Evolutionary conservation across 2,113 vertebrate genomes (phyloP), one percentile per base, ranked within the genome.

Genomic region (Australoheros scitulus): DNA sequence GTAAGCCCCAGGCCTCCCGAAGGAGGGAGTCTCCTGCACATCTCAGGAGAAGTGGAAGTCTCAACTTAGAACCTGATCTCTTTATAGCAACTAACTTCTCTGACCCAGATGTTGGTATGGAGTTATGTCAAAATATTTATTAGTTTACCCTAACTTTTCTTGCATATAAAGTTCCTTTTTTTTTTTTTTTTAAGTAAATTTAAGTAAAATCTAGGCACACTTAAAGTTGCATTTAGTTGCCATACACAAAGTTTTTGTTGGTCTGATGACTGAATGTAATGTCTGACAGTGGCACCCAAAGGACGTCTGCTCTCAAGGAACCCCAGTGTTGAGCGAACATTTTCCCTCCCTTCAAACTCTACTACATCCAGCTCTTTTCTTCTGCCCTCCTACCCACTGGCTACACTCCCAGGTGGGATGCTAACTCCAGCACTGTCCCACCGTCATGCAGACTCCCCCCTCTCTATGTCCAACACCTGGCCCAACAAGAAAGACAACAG

Each of bases 391-490:
- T 97, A 94, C 89, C 96, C 97, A 1, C 92, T 97, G 89, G 34
- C 97, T 94, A 15, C 88, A 6, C 87, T 94, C 83, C 96, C 95
- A 5, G 94, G 94, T 86, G 92, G 55, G 64, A 94, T 95, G 83
- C 96, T 96, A 43, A 96, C 95, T 80, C 96, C 94, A 3, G 79
- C 91, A n/a, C 88, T 95, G 24, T 80, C 92, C 50, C 92, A 94
- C n/a, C 92, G 93, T 83, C 95, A 89, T 11, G 83, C 85, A n/a
- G 95, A 96, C 52, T 95, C 96, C 70, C 80, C 86, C 29, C 92
- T 90, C 36, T 94, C 93, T 82, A 96, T 98, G 94, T 98, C 97
- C 76, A 97, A 94, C 93, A 98, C 97, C 14, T 98, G 97, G 97
- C 97, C 97, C 61, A 96, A 97, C 81, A 97, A 96, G 83, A 96